Evolutionary conservation across 2,888 invertebrate species (phyloP).

Genomic region (Therioaphis trifolii): DNA sequence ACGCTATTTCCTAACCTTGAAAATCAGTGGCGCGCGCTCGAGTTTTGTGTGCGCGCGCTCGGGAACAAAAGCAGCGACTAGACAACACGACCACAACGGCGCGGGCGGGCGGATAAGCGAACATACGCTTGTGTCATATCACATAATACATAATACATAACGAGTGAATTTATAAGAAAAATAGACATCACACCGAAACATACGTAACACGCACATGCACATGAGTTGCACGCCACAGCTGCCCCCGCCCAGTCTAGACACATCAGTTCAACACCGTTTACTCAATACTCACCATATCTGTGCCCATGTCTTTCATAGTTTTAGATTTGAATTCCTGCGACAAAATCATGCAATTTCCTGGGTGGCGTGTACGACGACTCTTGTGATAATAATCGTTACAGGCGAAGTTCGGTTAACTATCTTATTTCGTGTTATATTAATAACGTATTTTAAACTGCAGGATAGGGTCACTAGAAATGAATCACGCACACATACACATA

Average conservation of each 20-base stretch:
- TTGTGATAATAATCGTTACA: neutral
- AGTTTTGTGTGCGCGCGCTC: slow-evolving; percentile 15
- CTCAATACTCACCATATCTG: slow-evolving; percentile 56
- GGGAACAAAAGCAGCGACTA: slow-evolving; percentile 46
- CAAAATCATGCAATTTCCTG: neutral
- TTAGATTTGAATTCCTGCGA: slow-evolving; percentile 15
- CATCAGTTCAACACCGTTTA: neutral
- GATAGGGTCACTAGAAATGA: neutral
- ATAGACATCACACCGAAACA: neutral
- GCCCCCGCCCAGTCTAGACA: no score
- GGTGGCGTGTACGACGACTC: neutral
- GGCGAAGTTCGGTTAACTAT: no score
- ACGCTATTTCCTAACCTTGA: slow-evolving; percentile 58
- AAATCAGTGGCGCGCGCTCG: slow-evolving; percentile 38
- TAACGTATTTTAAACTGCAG: no score
- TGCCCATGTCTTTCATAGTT: slow-evolving; percentile 59
- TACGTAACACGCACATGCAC: no score
- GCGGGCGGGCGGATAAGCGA: neutral
- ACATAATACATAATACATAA: no score
- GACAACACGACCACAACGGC: neutral
- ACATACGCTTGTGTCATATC: no score
- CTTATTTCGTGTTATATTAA: no score
- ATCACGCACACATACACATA: slow-evolving; percentile 12
- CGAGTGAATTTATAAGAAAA: no score
- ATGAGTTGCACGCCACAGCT: no score